Percentiles rank a stretch among this genome's conserved stretches.
Conservation (phyloP, 2,113 vertebrate species). For the Crocuta crocuta region DNA sequence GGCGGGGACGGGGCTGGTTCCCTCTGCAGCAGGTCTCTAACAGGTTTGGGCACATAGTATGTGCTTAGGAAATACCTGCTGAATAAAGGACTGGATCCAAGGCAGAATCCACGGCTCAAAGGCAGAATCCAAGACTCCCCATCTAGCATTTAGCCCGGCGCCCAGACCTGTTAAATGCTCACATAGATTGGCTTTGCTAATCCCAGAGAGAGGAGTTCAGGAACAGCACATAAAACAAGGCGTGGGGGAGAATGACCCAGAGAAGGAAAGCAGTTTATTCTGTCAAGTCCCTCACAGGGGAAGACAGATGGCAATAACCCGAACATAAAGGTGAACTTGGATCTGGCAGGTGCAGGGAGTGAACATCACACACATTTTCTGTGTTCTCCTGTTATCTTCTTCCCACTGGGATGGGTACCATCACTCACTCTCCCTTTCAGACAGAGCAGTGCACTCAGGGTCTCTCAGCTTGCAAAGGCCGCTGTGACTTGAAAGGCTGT, state of each 20-base stretch:
- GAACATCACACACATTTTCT: background rate
- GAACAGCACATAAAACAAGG: background rate
- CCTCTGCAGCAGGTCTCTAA: background rate
- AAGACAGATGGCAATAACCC: background rate
- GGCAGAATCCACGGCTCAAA: background rate
- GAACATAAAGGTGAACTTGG: background rate
- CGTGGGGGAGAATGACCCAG: background rate
- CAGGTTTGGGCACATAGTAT: background rate
- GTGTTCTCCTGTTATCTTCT: background rate
- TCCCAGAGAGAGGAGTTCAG: background rate
- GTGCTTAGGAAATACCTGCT: background rate
- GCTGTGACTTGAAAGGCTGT: background rate
- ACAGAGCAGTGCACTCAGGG: background rate
- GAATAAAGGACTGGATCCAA: background rate
- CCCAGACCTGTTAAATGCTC: background rate
- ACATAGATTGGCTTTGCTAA: background rate
- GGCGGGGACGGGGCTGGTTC: background rate
- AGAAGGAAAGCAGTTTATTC: background rate
- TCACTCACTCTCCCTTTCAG: background rate
- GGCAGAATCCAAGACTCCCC: background rate
- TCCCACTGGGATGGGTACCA: accelerated
- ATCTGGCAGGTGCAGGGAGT: background rate
- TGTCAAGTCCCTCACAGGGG: background rate
- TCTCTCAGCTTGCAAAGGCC: background rate
- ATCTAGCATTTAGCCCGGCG: background rate